Conservation (phyloP, 2,888 invertebrate species). For the Ditula angustiorana region DNA sequence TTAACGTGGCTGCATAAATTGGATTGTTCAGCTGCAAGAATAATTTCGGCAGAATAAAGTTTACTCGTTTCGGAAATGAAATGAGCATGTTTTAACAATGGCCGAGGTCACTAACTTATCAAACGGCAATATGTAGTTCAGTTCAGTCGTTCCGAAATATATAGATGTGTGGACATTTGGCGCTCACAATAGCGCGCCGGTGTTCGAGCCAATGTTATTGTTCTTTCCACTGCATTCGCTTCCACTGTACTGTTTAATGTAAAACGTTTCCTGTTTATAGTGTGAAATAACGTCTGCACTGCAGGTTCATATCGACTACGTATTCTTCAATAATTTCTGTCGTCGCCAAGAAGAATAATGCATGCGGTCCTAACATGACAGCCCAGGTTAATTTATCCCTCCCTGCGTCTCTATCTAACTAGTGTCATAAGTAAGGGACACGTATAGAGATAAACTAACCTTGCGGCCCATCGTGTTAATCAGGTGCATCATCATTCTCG, state of each 20-base stretch:
- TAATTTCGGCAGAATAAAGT: conserved; percentile 13
- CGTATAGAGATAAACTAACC: no score
- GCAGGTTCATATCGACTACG: conserved; percentile 8
- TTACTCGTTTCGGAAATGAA: conserved; percentile 34
- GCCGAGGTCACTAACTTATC: conserved; percentile 39
- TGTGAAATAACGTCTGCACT: conserved; percentile 39
- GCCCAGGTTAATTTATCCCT: no score
- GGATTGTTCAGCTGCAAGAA: conserved; percentile 4
- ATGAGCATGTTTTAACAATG: conserved; percentile 30
- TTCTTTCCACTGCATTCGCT: conserved; percentile 50
- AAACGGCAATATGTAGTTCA: conserved; percentile 34
- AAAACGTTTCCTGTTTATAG: conserved; percentile 52
- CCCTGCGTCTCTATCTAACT: no score
- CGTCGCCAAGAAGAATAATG: not conserved
- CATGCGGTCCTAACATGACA: no score
- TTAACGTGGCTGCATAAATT: not conserved
- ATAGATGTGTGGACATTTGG: conserved; percentile 48
- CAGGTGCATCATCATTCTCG: conserved; percentile 3
- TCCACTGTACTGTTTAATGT: conserved; percentile 50
- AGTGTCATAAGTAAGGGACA: no score
- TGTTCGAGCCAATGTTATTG: conserved; percentile 54
- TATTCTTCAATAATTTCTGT: not conserved
- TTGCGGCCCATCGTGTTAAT: no score
- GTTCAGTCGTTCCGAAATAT: conserved; percentile 53
- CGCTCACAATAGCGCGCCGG: conserved; percentile 51